Base-by-base conservation (phyloP, 2,113 vertebrate species). In the Limanda limanda region DNA sequence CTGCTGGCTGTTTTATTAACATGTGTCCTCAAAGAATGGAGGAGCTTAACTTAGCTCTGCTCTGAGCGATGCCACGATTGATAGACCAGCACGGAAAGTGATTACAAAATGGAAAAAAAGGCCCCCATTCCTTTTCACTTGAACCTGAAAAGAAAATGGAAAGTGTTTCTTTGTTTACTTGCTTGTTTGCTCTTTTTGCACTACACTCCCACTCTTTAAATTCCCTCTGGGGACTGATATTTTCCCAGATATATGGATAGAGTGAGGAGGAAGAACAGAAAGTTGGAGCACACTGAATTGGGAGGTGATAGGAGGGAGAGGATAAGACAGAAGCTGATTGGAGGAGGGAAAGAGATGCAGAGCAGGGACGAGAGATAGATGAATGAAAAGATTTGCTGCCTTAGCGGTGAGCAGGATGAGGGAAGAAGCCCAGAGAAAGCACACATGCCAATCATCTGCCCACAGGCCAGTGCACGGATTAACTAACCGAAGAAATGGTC, bases 1-100 rank as follows among this genome's bases (percentile, higher is more conserved):
- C 93, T 92, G 85, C 91, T 71, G 80, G 71, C 88, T 92, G 91
- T 92, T 94, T 93, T 93, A 94, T 94, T 93, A 95, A 94, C 93
- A 94, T 79, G 82, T 92, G 91, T 94, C 90, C 88, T 93, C 90
- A 83, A 92, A 91, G 91, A 95, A 93, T 87, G 82, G 90, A 86
- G 76, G 78, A 91, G 89, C 88, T 92, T 88, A 86, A 90, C 90
- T 91, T 42, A 75, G 82, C 79, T 77, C 81, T 61, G 81, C 87
- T 82, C 75, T 66, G 70, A 80, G 78, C 71, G 91, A 95, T 94
- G 89, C 83, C 82, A 76, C 24, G 23, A 76, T 88, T 65, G 91
- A 94, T 92, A 93, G 78, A 87, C 60, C 75, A 31, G 74, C 81
- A 80, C 42, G 77, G 88, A 82, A 93, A 93, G 88, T 81, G 40